These are phyloP conservation scores for Drosophila elegans DNA, from an alignment of 1,140 invertebrate genomes.

Conservation along the genomic window DNA sequence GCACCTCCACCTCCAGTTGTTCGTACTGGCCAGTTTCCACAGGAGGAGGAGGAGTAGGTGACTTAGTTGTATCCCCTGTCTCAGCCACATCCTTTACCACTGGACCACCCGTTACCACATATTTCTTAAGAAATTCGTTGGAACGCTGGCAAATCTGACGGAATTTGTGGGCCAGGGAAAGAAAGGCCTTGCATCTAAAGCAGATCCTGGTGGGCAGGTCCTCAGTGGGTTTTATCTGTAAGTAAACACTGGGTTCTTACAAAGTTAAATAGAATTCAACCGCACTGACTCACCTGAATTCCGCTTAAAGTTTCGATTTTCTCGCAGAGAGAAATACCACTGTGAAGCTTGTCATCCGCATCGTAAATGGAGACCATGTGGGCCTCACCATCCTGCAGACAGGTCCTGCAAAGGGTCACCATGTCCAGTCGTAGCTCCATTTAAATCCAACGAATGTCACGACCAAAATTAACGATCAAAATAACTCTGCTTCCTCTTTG, in stretches of 20 bases:
- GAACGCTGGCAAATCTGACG: slow-evolving; percentile 75
- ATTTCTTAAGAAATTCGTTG: slow-evolving; percentile 68
- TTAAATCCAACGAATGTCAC: slow-evolving; percentile 4
- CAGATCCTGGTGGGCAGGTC: slow-evolving; percentile 70
- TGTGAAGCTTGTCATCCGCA: slow-evolving; percentile 26
- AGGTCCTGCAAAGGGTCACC: slow-evolving; percentile 61
- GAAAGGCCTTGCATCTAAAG: slow-evolving; percentile 66
- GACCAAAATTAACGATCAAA: slow-evolving; percentile 10
- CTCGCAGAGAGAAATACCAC: slow-evolving; percentile 50
- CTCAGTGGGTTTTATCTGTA: slow-evolving; percentile 49
- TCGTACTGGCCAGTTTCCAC: slow-evolving; percentile 39
- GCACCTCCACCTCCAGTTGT: slow-evolving; percentile 47
- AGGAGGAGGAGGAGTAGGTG: not conserved
- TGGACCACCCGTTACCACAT: slow-evolving; percentile 43
- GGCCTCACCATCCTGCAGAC: slow-evolving; percentile 68
- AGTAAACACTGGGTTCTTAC: not conserved
- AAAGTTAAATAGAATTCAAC: not conserved
- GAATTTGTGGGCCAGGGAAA: slow-evolving; percentile 70
- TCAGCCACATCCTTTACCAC: slow-evolving; percentile 25
- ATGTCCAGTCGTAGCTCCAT: slow-evolving; percentile 50
- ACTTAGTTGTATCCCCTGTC: not conserved
- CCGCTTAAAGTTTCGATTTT: slow-evolving; percentile 77
- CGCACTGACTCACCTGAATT: slow-evolving; percentile 42
- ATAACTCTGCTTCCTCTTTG: slow-evolving; percentile 9
- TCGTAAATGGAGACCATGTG: slow-evolving; percentile 77